phyloP scores from a whole-genome alignment of 2,888 invertebrate genomes.

The Tachina lurida region DNA sequence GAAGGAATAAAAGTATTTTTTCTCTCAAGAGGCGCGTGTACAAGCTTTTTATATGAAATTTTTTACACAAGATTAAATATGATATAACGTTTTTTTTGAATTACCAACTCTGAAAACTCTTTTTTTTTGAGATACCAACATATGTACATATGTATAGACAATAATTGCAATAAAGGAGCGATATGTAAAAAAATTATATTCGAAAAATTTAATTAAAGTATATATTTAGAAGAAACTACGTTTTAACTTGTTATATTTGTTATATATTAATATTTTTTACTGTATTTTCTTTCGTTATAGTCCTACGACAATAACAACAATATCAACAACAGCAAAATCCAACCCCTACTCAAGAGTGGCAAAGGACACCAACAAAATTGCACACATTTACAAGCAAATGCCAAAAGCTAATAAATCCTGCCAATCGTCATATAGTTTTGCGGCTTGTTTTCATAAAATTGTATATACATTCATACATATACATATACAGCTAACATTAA shows the following conservation, averaged over 20 bases:
- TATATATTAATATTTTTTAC: not conserved
- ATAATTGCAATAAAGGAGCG: not conserved
- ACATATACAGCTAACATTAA: not conserved
- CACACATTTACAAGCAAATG: constrained; percentile 14
- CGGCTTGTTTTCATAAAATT: constrained; percentile 53
- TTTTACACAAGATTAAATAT: no score
- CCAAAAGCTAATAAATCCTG: constrained; percentile 66
- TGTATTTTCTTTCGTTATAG: constrained; percentile 39
- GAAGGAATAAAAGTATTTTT: no score
- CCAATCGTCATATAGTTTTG: constrained; percentile 67
- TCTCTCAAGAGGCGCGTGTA: no score
- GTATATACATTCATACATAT: constrained; percentile 22
- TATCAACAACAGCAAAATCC: constrained; percentile 11
- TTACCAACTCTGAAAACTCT: no score
- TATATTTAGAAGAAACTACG: no score
- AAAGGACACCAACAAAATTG: constrained; percentile 14
- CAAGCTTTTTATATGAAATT: no score
- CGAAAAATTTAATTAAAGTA: no score
- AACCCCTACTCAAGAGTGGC: constrained; percentile 39
- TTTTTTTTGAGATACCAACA: no score
- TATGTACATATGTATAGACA: not conserved
- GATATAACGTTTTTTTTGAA: no score
- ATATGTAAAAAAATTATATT: no score
- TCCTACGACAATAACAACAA: not conserved
- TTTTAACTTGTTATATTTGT: not conserved